phyloP scores from a whole-genome alignment of 2,797 vertebrate genomes.

The Dendrocincla tyrannina region DNA sequence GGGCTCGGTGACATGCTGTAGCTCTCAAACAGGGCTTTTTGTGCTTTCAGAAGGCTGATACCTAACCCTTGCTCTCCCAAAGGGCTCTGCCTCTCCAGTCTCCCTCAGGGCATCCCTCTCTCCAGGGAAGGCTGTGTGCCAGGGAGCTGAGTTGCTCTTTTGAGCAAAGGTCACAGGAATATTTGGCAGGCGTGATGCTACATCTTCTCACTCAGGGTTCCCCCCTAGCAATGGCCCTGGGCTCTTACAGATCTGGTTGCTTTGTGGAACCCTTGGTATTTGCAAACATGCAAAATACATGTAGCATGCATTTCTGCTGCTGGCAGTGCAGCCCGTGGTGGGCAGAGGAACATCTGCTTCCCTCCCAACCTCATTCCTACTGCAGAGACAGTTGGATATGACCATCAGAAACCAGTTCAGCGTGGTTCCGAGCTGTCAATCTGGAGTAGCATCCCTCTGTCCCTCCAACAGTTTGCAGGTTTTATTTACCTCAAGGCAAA shows the following conservation, averaged over 20 bases:
- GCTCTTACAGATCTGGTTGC: background rate
- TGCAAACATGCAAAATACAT: background rate
- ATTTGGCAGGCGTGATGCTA: background rate
- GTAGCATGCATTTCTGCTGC: background rate
- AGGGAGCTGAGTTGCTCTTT: conserved; percentile 10
- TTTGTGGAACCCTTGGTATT: conserved; percentile 7
- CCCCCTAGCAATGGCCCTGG: background rate
- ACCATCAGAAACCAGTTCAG: fast-evolving
- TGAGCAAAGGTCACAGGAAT: conserved; percentile 53
- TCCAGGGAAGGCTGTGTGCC: background rate
- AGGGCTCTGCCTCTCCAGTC: background rate
- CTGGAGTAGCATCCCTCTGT: background rate
- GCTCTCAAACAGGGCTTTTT: background rate
- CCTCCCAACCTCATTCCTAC: background rate
- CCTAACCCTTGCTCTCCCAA: background rate
- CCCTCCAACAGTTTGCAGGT: background rate
- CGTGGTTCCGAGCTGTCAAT: background rate
- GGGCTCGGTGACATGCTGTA: background rate
- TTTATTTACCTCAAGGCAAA: background rate
- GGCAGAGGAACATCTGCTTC: background rate
- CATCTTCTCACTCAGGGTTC: background rate
- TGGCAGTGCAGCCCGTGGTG: background rate
- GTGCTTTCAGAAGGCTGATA: background rate
- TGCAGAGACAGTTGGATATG: background rate
- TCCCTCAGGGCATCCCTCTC: conserved; percentile 5